Percentiles rank a stretch among this genome's conserved stretches.
Evolutionary conservation across 2,113 vertebrate species (phyloP).

Genomic region (Alces alces): DNA sequence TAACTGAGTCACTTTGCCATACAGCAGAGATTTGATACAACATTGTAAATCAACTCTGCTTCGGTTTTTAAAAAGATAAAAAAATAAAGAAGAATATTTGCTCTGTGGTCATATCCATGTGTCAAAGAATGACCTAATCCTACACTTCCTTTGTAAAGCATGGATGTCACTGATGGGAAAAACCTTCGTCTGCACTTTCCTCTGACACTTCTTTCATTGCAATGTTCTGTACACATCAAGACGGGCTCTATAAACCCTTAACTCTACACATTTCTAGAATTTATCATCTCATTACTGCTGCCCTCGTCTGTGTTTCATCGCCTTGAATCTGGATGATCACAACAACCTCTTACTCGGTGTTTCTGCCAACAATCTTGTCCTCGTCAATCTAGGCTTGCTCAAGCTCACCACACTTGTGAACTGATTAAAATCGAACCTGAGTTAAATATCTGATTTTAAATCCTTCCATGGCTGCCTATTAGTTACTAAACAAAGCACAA

Average conservation of each 20-base stretch:
- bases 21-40: neutral
- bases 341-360: neutral
- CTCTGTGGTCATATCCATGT: neutral
- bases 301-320: neutral
- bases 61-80: neutral
- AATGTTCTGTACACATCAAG: neutral
- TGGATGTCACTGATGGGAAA: neutral
- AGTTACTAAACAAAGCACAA: neutral
- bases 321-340: neutral
- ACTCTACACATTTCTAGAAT: neutral
- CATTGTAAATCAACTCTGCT: neutral
- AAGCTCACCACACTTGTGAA: neutral
- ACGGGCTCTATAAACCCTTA: neutral
- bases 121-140: neutral
- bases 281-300: neutral
- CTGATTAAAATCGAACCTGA: neutral
- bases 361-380: neutral
- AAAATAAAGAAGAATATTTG: neutral
- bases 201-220: neutral
- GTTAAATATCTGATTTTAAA: neutral
- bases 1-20: neutral
- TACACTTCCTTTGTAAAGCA: neutral
- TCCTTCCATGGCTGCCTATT: neutral
- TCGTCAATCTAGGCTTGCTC: neutral
- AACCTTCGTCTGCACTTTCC: neutral